phyloP scores from a whole-genome alignment of 2,797 vertebrate species.

The Borostomias antarcticus region DNA sequence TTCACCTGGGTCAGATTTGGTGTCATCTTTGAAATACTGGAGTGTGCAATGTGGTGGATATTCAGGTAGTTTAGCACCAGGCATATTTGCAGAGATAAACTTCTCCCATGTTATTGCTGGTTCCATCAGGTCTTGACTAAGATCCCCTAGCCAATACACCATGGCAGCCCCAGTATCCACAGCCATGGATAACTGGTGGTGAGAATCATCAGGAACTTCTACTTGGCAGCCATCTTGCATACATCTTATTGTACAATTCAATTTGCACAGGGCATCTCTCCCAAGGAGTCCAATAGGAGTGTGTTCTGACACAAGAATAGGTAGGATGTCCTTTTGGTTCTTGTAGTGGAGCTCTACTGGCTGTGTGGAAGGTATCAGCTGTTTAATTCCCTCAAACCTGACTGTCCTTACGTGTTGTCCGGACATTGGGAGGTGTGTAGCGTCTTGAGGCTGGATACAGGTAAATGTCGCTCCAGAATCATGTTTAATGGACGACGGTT shows the following conservation, averaged over 20 bases:
- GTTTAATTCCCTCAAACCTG: not conserved
- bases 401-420: constrained; percentile 3
- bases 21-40: not conserved
- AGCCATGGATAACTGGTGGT: not conserved
- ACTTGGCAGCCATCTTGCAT: not conserved
- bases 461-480: not conserved
- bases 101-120: not conserved
- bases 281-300: not conserved
- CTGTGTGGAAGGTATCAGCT: not conserved
- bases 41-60: not conserved
- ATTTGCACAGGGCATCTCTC: not conserved
- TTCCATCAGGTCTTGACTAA: too few relatives aligned
- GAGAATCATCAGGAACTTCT: not conserved
- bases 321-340: not conserved
- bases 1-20: not conserved
- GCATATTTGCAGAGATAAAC: not conserved
- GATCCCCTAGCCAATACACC: not conserved
- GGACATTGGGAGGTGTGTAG: not conserved
- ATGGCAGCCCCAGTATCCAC: not conserved
- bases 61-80: not conserved
- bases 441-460: not conserved
- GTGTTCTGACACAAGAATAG: not conserved
- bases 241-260: not conserved
- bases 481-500: too few relatives aligned
- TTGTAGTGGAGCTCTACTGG: not conserved